A percentile compares a stretch with the other conserved stretches of the same genome.
Conservation (phyloP, 2,113 vertebrate species). For the Xerus inauris region DNA sequence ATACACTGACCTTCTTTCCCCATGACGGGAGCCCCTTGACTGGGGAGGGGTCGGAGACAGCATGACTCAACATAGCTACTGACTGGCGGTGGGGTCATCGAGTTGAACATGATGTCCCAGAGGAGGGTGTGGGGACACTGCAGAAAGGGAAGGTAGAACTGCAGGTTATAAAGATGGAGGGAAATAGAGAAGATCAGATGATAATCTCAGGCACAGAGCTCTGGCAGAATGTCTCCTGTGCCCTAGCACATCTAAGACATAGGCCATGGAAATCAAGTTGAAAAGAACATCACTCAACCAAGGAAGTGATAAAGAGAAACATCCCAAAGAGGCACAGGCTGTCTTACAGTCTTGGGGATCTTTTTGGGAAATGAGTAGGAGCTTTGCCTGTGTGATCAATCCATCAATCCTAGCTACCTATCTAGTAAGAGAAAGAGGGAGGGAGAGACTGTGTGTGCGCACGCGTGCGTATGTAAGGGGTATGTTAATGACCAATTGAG, state of each 20-base stretch:
- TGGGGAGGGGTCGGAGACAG: slow-evolving; percentile 91
- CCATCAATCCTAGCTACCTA: no score
- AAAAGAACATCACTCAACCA: not conserved
- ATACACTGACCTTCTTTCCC: slow-evolving; percentile 84
- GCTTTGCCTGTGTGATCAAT: not conserved
- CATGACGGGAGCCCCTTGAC: slow-evolving; percentile 58
- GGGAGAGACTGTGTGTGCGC: no score
- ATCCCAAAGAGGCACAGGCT: not conserved
- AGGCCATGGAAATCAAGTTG: not conserved
- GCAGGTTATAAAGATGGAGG: slow-evolving; percentile 9
- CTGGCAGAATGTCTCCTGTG: not conserved
- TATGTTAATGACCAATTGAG: not conserved
- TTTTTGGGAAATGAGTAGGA: not conserved
- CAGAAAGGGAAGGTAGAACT: slow-evolving; percentile 48
- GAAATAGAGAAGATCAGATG: not conserved
- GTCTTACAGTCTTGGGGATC: not conserved
- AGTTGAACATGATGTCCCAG: slow-evolving; percentile 91
- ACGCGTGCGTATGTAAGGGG: accelerated
- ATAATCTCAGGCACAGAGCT: not conserved
- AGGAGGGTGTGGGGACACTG: slow-evolving; percentile 56
- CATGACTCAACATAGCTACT: slow-evolving; percentile 91
- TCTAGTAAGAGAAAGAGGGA: no score
- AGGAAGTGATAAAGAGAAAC: not conserved
- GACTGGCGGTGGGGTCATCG: slow-evolving; percentile 88
- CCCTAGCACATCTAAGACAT: not conserved